Evolutionary conservation across 2,888 invertebrate genomes (phyloP), one percentile per base, ranked within the genome.

Genomic region (Rhagophthalmus giganteus): DNA sequence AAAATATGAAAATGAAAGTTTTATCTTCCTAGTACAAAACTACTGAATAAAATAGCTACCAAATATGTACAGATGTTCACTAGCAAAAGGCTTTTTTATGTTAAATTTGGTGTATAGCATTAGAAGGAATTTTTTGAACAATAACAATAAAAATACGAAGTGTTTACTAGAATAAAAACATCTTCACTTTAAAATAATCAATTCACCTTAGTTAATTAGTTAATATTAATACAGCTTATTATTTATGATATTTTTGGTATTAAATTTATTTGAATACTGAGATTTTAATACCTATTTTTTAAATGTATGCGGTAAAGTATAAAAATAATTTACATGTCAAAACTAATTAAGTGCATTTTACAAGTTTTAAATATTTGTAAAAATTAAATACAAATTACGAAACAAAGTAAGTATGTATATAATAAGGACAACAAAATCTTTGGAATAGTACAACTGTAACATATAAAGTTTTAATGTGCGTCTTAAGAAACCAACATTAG

Each of bases 211-310:
- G n/a, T n/a, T n/a, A n/a, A n/a, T n/a, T n/a, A n/a, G n/a, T n/a
- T n/a, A n/a, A n/a, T n/a, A n/a, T n/a, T n/a, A n/a, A n/a, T n/a
- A n/a, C n/a, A n/a, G n/a, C n/a, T n/a, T n/a, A n/a, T n/a, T 7
- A 20, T 20, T 7, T 20, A 20, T 34, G 24, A 24, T 37, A 13
- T 26, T 39, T 39, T 39, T 39, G 39, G 28, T 30, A 12, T 25
- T 11, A 9, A 8, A 26, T 26, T 13, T 9, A 39, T n/a, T 10
- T 39, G 30, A 39, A 39, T 39, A 39, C 39, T 39, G 39, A 14
- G 16, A 1, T 30, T 15, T 28, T 39, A 39, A 39, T 39, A 39
- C 39, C 37, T 26, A 25, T 25, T 25, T 7, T 7, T 20, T 20
- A 20, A 20, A 20, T 20, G 20, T 20, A 20, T 5, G 7, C 7